Conservation (phyloP, 2,797 vertebrate genomes). For the Pangasius mekongensis region DNA sequence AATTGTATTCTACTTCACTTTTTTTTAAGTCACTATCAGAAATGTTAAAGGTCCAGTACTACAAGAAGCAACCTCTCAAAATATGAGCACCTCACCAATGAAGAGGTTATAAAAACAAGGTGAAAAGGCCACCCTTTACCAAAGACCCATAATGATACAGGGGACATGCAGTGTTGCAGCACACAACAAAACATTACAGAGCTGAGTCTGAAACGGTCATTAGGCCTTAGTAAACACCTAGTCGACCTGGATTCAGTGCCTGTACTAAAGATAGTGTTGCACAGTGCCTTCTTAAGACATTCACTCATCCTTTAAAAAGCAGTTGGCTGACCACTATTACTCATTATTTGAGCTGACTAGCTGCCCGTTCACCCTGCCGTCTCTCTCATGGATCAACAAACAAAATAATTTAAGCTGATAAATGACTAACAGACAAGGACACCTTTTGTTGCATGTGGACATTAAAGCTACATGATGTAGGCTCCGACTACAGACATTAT, state of each 20-base stretch:
- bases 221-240: slow-evolving; percentile 48
- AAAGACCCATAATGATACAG: slow-evolving; percentile 45
- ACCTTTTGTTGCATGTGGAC: not conserved
- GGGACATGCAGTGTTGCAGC: slow-evolving; percentile 34
- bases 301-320: slow-evolving; percentile 47
- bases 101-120: slow-evolving; percentile 15
- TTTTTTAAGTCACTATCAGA: not conserved
- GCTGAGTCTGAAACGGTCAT: slow-evolving; percentile 38
- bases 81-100: no score
- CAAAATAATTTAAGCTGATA: slow-evolving; percentile 31
- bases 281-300: slow-evolving; percentile 36
- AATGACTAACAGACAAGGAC: not conserved
- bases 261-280: slow-evolving; percentile 49
- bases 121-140: not conserved
- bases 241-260: slow-evolving; percentile 20
- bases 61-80: not conserved
- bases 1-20: not conserved
- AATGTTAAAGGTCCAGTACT: not conserved
- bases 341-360: slow-evolving; percentile 25
- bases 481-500: not conserved
- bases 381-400: slow-evolving; percentile 11
- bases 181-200: slow-evolving; percentile 50
- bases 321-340: slow-evolving; percentile 50
- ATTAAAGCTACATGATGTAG: slow-evolving; percentile 19
- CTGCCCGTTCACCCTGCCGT: not conserved